Conservation (phyloP, 92 coral and sea anemone species). For the Virgularia gustaviana region DNA sequence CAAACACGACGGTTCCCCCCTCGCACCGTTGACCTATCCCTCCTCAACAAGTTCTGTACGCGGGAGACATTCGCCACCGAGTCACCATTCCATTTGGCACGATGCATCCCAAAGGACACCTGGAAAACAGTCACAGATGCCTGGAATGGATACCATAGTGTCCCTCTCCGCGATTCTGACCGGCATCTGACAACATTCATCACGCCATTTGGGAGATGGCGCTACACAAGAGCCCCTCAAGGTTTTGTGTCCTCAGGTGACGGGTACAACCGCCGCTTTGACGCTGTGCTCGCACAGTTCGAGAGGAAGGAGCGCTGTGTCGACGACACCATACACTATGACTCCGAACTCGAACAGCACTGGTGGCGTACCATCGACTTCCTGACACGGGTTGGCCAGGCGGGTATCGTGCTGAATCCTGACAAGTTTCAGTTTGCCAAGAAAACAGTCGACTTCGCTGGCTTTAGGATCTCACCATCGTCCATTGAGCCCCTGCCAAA, state of each 20-base stretch:
- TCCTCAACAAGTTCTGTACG: conserved; percentile 58
- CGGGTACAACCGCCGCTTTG: conserved; percentile 66
- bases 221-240: conserved; percentile 54
- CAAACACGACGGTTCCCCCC: conserved; percentile 62
- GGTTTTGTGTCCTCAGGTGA: conserved; percentile 65
- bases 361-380: conserved; percentile 75
- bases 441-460: conserved; percentile 54
- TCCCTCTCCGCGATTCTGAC: conserved; percentile 53
- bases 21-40: conserved; percentile 60
- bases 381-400: conserved; percentile 68
- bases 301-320: conserved; percentile 69
- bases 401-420: conserved; percentile 60
- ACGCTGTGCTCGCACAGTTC: conserved; percentile 56
- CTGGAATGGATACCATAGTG: conserved; percentile 66
- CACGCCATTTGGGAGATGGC: conserved; percentile 37
- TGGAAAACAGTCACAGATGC: conserved; percentile 67
- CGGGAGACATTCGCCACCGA: conserved; percentile 60
- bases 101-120: conserved; percentile 55
- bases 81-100: conserved; percentile 60
- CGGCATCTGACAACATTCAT: conserved; percentile 56
- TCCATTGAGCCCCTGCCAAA: conserved; percentile 69
- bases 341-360: conserved; percentile 64
- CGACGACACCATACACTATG: conserved; percentile 69
- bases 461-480: conserved; percentile 56
- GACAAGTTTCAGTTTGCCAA: conserved; percentile 53